These are phyloP conservation scores for Sebastes taczanowskii DNA, from an alignment of 2,797 vertebrate genomes.

Conservation along the genomic window DNA sequence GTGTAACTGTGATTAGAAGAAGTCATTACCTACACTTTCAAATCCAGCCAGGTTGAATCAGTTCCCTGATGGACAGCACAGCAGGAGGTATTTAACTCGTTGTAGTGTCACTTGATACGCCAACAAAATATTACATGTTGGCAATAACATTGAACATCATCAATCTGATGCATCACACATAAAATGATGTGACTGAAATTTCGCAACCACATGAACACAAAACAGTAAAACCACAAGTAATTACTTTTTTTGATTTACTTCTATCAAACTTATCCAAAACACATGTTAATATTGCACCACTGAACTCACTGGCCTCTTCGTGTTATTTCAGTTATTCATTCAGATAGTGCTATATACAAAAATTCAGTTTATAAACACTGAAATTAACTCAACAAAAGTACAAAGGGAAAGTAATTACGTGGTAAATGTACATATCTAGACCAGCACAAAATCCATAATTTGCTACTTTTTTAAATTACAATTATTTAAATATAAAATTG, in stretches of 20 bases:
- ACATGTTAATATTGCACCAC: neutral
- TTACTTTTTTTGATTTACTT: neutral
- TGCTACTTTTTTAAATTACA: too few species aligned
- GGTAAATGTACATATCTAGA: too few species aligned
- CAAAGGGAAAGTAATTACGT: too few species aligned
- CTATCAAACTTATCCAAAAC: neutral
- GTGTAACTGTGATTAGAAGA: slow-evolving; percentile 84
- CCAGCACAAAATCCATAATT: neutral
- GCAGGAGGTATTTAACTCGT: neutral
- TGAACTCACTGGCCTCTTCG: neutral
- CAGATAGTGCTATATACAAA: neutral
- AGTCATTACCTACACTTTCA: neutral
- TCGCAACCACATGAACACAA: too few species aligned
- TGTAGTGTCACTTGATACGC: too few species aligned
- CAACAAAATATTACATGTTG: neutral
- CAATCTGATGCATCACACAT: neutral
- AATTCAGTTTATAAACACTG: too few species aligned
- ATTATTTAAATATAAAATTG: neutral
- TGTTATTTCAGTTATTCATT: neutral
- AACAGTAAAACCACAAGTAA: neutral
- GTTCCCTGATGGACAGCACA: neutral
- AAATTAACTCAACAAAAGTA: too few species aligned
- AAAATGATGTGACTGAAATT: neutral
- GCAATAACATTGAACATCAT: neutral
- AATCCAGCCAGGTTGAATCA: neutral